phyloP scores from a whole-genome alignment of 35 echinoderm and acorn worm species.

The Lytechinus variegatus region DNA sequence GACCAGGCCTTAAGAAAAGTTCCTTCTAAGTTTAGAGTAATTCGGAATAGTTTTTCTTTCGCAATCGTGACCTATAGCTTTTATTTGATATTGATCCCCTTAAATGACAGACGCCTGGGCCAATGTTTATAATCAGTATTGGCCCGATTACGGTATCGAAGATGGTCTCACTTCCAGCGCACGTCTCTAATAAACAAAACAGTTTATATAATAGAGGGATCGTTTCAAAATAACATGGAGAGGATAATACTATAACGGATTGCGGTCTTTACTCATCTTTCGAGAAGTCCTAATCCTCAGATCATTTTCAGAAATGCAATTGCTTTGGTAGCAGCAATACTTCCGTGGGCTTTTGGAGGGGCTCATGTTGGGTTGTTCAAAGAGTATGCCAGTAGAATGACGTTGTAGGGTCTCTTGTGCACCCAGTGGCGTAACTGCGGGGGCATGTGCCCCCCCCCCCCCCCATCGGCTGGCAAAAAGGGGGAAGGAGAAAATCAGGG shows the following conservation, averaged over 20 bases:
- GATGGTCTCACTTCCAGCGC: neutral
- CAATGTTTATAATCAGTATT: neutral
- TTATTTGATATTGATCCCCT: neutral
- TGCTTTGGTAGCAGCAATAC: neutral
- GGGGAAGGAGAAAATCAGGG: too few species aligned
- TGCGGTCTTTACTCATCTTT: constrained; percentile 22
- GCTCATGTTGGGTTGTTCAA: neutral
- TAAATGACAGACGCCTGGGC: neutral
- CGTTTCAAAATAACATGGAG: constrained; percentile 14
- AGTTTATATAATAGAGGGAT: constrained; percentile 31
- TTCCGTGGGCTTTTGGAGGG: neutral
- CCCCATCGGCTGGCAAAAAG: neutral
- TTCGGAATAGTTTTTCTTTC: neutral
- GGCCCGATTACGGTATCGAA: neutral
- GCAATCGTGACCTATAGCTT: neutral
- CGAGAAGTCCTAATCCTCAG: neutral
- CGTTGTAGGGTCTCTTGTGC: neutral
- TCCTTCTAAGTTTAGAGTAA: neutral
- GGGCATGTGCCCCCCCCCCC: too few species aligned
- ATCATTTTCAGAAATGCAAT: neutral
- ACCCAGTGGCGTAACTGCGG: too few species aligned
- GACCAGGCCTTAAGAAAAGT: too few species aligned
- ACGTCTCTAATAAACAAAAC: neutral
- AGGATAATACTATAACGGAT: constrained; percentile 5
- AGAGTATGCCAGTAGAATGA: neutral